Evolutionary conservation across 35 echinoderm and acorn worm species (phyloP).

Genomic region (Diadema setosum): DNA sequence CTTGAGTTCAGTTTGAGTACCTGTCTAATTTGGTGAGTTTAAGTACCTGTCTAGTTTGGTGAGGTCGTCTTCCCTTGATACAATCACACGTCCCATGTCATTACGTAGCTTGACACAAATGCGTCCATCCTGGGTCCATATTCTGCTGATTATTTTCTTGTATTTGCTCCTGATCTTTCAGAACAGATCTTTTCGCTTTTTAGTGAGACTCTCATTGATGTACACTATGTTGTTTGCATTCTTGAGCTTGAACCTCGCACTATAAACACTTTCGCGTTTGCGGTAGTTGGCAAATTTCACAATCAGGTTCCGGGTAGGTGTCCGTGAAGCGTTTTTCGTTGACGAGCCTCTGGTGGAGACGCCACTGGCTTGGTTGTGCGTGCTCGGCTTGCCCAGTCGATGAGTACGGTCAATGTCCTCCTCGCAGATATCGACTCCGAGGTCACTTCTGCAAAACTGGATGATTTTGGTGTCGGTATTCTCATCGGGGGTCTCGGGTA

Average conservation of each 20-base stretch:
- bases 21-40: no score
- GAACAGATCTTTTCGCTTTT: neutral
- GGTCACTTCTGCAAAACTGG: neutral
- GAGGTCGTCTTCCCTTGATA: neutral
- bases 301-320: neutral
- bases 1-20: no score
- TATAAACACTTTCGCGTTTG: neutral
- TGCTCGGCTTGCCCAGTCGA: neutral
- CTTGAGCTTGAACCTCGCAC: neutral
- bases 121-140: neutral
- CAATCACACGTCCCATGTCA: neutral
- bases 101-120: neutral
- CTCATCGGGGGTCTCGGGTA: neutral
- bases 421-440: neutral
- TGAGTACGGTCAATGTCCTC: neutral
- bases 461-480: neutral
- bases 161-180: neutral
- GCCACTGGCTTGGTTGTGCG: neutral
- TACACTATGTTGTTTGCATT: no score
- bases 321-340: neutral
- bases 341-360: neutral
- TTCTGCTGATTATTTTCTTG: neutral
- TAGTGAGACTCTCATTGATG: conserved; percentile 1
- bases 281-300: neutral
- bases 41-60: neutral